Base-by-base conservation (phyloP, 2,888 invertebrate species). In the Liopterus haemorrhoidalis region DNA sequence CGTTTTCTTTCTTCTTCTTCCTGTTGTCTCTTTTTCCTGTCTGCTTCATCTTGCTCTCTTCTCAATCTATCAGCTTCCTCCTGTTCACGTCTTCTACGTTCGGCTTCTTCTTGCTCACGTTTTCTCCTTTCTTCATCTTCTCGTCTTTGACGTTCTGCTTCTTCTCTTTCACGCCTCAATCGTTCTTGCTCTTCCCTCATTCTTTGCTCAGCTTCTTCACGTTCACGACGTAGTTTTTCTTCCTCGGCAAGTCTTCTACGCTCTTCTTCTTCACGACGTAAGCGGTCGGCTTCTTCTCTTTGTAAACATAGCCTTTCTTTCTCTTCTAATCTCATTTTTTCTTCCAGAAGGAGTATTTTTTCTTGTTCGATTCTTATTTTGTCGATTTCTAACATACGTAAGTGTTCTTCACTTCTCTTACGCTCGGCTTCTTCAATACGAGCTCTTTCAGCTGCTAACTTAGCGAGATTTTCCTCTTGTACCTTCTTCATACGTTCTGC, bases 341-440 rank as follows among this genome's bases (percentile, higher is more conserved):
- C 68, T 55, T 75, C 74, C 1, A 70, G 68, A 6, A 66, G 57
- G 52, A 51, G n/a, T n/a, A n/a, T 65, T 14, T 67, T 61, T 1
- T 69, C 70, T 43, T 68, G 67, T 51, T 70, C 2, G 71, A 65
- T 11, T 66, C 58, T 53, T 54, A 65, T 18, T 69, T 63, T 1
- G 70, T 71, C 48, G 69, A 70, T 54, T 70, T n/a, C 30, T 2
- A 36, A 61, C 57, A 2, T 68, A 67, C 1, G 68, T 67, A 3
- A 66, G 63, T 49, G 65, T n/a, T n/a, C n/a, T n/a, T 65, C 4
- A 70, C 70, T 1, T 67, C 70, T 9, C 62, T 62, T 11, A 69
- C 69, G 56, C 73, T 73, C 1, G 70, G 70, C 51, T 66, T 68
- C 45, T 39, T 38, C 38, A 33, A 39, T 48, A 5, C 38, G 40